Conservation (phyloP, 2,888 invertebrate genomes). For the Phasia obesa region DNA sequence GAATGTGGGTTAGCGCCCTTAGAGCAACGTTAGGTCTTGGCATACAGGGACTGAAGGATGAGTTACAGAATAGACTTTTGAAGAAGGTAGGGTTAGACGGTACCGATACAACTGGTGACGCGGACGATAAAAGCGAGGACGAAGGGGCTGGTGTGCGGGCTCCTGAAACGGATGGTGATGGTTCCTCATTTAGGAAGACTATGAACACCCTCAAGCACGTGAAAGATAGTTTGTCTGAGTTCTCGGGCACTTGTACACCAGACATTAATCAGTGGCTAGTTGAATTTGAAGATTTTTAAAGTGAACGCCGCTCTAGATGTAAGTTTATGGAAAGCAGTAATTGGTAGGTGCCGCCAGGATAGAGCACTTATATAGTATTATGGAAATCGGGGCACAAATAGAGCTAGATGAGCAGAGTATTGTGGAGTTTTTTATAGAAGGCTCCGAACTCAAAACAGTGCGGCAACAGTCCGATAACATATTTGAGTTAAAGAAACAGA, state of each 20-base stretch:
- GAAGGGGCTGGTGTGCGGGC: neutral
- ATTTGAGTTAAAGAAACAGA: conserved; percentile 9
- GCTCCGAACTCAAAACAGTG: neutral
- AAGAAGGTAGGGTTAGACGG: conserved; percentile 6
- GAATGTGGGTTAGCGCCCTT: neutral
- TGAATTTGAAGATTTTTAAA: too few relatives aligned
- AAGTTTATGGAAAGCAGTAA: conserved; percentile 18
- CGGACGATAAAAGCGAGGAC: neutral
- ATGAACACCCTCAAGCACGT: conserved; percentile 45
- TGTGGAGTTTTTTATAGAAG: conserved; percentile 15
- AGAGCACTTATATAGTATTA: conserved; percentile 58
- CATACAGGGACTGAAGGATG: conserved; percentile 20
- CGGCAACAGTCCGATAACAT: conserved; percentile 12
- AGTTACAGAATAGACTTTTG: conserved; percentile 30
- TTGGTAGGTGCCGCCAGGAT: conserved; percentile 49
- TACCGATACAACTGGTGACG: neutral
- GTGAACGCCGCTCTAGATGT: conserved; percentile 39
- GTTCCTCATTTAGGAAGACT: neutral
- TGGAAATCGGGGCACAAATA: conserved; percentile 52
- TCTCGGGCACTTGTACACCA: conserved; percentile 26
- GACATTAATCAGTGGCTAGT: conserved; percentile 55
- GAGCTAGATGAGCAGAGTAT: conserved; percentile 52
- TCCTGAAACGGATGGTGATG: neutral
- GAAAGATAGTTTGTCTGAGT: conserved; percentile 18
- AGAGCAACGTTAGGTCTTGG: conserved; percentile 15